These are phyloP conservation scores for Arvicanthis niloticus DNA, from an alignment of 2,113 vertebrate species.

Conservation along the genomic window DNA sequence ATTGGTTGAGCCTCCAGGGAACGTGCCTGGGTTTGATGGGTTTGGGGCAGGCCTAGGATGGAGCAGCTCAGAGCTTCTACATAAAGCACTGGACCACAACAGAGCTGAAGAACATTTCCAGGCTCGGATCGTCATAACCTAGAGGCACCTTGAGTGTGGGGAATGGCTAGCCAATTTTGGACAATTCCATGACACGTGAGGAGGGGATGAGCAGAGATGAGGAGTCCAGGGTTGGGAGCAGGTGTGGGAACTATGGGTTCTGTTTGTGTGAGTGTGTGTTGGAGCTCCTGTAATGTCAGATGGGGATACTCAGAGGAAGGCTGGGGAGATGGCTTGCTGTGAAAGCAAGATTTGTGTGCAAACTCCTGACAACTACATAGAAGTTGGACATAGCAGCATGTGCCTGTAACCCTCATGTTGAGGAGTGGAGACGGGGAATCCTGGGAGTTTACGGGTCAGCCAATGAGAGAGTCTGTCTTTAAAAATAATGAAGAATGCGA, in stretches of 20 bases:
- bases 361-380: too few relatives aligned
- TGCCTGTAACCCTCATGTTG: background rate
- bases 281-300: background rate
- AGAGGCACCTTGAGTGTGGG: background rate
- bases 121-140: background rate
- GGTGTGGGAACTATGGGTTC: background rate
- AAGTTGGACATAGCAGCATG: too few relatives aligned
- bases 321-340: background rate
- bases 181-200: background rate
- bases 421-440: background rate
- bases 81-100: background rate
- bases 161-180: background rate
- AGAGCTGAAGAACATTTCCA: background rate
- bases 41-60: background rate
- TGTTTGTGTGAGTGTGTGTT: background rate
- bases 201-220: background rate
- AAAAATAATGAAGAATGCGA: background rate
- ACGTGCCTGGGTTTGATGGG: background rate
- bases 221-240: background rate
- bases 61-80: background rate
- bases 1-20: background rate
- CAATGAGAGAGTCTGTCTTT: background rate
- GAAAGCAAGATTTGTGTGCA: background rate
- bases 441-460: background rate
- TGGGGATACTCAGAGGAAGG: background rate